Percentiles rank a stretch among this genome's conserved stretches.
Conservation (phyloP, 2,797 vertebrate species). For the Nasua narica region DNA sequence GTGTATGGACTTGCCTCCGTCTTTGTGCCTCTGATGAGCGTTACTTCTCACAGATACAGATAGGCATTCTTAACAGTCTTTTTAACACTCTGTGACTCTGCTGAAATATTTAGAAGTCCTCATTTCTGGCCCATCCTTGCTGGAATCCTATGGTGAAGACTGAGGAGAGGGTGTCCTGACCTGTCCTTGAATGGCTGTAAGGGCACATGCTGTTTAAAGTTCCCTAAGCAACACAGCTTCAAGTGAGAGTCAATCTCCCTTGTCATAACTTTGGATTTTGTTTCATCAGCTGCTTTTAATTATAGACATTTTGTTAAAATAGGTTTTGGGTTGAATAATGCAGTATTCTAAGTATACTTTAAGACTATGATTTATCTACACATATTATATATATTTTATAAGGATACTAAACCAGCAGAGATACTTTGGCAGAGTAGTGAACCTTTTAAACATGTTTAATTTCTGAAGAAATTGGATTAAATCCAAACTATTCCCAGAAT, state of each 20-base stretch:
- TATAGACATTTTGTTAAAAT: constrained; percentile 22
- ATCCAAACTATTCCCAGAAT: neutral
- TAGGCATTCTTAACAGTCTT: neutral
- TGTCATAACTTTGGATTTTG: constrained; percentile 30
- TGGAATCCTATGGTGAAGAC: neutral
- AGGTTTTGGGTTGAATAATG: neutral
- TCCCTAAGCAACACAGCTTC: neutral
- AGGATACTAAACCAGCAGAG: neutral
- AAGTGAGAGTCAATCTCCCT: neutral
- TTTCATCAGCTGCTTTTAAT: constrained; percentile 41
- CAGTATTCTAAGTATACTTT: neutral
- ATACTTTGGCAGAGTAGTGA: neutral
- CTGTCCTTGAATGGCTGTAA: neutral
- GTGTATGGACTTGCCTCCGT: neutral
- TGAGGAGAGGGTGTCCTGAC: neutral
- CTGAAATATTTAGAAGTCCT: neutral
- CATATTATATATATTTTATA: neutral
- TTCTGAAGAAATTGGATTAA: neutral
- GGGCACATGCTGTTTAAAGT: neutral
- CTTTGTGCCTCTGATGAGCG: neutral
- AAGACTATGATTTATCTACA: neutral
- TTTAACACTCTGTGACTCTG: neutral
- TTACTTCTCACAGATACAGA: neutral
- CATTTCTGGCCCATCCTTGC: neutral
- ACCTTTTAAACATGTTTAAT: neutral